These are phyloP conservation scores for Seira musarum DNA, from an alignment of 2,888 invertebrate species.

Conservation along the genomic window DNA sequence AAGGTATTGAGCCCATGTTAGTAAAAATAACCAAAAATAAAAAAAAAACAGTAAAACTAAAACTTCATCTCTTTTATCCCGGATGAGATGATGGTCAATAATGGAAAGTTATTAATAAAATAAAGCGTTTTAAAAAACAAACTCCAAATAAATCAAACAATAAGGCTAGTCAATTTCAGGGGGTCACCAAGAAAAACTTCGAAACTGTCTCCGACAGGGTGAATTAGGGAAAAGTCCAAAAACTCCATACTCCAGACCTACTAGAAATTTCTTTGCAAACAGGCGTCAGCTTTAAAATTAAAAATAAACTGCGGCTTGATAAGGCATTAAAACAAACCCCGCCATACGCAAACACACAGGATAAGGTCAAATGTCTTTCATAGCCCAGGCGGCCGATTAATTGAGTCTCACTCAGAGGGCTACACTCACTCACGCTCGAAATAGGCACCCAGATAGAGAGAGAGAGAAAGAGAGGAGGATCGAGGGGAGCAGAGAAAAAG, in stretches of 20 bases:
- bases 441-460: constrained; percentile 22
- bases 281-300: too few species aligned
- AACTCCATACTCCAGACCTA: neutral
- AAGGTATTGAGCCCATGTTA: constrained; percentile 57
- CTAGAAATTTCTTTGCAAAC: neutral
- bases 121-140: neutral
- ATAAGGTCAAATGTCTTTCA: too few species aligned
- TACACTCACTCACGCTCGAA: neutral
- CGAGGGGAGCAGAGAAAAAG: neutral
- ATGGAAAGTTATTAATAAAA: neutral
- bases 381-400: too few species aligned
- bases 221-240: neutral
- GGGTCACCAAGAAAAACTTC: neutral
- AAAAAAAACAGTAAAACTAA: neutral
- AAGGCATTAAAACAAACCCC: neutral
- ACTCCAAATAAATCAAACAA: neutral
- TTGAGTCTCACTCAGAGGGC: too few species aligned
- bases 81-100: too few species aligned
- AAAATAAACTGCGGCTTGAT: too few species aligned
- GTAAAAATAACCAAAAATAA: constrained; percentile 32
- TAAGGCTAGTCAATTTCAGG: neutral
- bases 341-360: too few species aligned
- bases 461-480: neutral
- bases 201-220: neutral
- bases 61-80: neutral